Evolutionary conservation across 2,113 vertebrate genomes (phyloP), one percentile per base, ranked within the genome.

Genomic region (Tenebrosternarchus preto): DNA sequence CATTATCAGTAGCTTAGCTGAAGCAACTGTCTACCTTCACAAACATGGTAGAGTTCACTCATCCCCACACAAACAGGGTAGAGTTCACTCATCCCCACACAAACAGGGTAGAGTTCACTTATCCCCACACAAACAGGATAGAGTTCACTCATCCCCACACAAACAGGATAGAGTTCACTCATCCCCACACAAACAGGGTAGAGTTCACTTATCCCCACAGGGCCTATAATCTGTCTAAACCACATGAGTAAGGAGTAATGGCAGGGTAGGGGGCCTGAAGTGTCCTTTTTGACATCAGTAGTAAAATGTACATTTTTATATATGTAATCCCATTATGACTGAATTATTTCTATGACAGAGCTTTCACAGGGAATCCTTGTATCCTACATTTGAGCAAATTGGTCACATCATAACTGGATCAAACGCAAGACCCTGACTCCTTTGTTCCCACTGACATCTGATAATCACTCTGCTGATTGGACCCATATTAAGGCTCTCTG

Each of bases 131-230:
- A 36, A 36, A 36, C 33, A 36, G 33, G 33, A 5, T 36, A 36
- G n/a, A 8, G 36, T 61, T 4, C n/a, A 4, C n/a, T 94, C 94
- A 46, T 95, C 94, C 87, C 92, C 98, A 82, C 95, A 95, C 84
- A 94, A 84, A 85, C 95, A 91, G n/a, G 89, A 91, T 95, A 92
- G 94, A 27, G 91, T 92, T 17, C 92, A 93, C 31, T 94, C 94
- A 46, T 95, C 94, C 87, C 92, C 98, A 82, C 95, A 95, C 84
- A 94, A 84, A 85, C 95, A 91, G n/a, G 89, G 91, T 95, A 92
- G 94, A n/a, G 27, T 46, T 31, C 33, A 70, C 33, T 36, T 36
- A 6, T 36, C 33, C 6, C 6, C 46, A 64, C 61, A 16, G 57
- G 25, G 27, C 50, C 61, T 20, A 25, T 20, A 25, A 11, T 50